Conservation (phyloP, 2,797 vertebrate genomes). For the Micromesistius poutassou region DNA sequence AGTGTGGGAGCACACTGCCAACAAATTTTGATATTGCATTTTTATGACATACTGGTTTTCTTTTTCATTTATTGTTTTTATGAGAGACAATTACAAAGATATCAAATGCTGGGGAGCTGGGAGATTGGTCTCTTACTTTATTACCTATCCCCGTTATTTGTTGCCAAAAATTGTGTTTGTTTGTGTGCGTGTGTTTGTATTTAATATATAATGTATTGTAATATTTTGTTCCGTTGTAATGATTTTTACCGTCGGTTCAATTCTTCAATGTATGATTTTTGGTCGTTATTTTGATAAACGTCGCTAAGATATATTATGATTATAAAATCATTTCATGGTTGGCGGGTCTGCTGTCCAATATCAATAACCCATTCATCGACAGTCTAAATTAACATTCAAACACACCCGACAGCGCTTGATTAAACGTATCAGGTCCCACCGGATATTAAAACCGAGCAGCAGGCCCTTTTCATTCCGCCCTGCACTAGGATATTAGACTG, state of each 20-base stretch:
- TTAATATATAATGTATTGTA: neutral
- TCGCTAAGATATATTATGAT: neutral
- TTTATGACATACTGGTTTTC: neutral
- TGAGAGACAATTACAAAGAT: neutral
- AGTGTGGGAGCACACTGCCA: neutral
- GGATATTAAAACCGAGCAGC: neutral
- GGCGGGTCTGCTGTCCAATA: neutral
- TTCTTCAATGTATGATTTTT: neutral
- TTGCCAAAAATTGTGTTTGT: neutral
- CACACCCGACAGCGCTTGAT: neutral
- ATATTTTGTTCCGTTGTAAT: neutral
- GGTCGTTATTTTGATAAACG: neutral
- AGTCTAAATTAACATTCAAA: neutral
- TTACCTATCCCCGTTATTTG: neutral
- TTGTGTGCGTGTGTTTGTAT: neutral
- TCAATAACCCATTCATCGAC: neutral
- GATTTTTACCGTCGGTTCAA: neutral
- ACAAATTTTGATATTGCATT: neutral
- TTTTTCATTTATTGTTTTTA: neutral
- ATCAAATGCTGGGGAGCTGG: neutral
- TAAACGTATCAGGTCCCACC: neutral
- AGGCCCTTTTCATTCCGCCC: neutral
- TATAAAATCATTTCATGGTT: neutral
- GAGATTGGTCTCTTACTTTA: neutral
- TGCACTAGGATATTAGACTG: neutral